Conservation (phyloP, 2,797 vertebrate genomes). For the Gymnoscopelus braueri region DNA sequence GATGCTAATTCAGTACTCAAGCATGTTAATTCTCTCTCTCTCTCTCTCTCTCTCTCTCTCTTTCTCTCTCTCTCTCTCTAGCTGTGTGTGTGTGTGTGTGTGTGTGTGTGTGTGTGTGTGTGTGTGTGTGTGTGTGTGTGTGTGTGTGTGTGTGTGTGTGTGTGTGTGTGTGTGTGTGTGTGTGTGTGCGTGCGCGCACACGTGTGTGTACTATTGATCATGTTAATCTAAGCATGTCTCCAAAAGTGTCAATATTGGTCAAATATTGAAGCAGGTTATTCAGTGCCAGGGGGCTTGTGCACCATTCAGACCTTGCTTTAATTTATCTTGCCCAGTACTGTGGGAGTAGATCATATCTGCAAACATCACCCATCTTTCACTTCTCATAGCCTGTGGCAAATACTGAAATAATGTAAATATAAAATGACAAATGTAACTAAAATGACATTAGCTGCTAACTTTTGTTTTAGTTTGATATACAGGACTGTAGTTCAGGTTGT, state of each 20-base stretch:
- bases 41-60: neutral
- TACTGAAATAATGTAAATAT: neutral
- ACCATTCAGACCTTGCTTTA: neutral
- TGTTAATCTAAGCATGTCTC: no score
- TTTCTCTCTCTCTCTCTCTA: constrained; percentile 1
- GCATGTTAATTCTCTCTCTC: neutral
- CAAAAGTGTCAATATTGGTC: neutral
- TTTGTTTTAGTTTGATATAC: no score
- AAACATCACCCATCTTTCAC: neutral
- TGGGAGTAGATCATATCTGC: neutral
- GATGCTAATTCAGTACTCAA: constrained; percentile 46
- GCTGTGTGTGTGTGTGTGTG: neutral
- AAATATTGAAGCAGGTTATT: neutral
- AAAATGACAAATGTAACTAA: neutral
- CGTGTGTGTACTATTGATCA: no score
- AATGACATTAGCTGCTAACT: no score
- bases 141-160: no score
- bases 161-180: no score
- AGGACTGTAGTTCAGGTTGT: no score
- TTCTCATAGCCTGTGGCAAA: neutral
- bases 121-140: no score
- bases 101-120: no score
- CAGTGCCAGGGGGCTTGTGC: neutral
- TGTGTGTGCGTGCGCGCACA: no score
- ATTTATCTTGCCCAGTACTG: neutral